Conservation (phyloP, 2,888 invertebrate species). For the Eupsilia transversa region DNA sequence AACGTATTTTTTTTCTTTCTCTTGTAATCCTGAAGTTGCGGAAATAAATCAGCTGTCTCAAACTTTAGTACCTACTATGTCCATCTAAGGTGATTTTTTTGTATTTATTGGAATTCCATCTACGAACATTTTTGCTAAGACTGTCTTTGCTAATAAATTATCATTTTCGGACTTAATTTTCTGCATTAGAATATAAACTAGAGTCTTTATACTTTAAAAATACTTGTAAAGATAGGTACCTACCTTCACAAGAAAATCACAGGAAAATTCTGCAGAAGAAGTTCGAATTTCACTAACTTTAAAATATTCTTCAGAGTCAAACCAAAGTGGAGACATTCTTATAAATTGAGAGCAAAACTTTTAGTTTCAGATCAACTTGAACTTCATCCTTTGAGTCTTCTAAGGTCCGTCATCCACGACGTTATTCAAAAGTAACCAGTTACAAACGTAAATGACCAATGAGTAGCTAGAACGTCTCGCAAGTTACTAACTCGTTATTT, state of each 20-base stretch:
- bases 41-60: background rate
- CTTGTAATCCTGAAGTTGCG: too few relatives aligned
- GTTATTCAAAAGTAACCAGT: background rate
- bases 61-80: background rate
- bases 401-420: background rate
- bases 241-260: background rate
- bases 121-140: too few relatives aligned
- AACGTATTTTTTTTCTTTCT: too few relatives aligned
- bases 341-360: constrained; percentile 31
- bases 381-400: constrained; percentile 11
- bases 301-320: constrained; percentile 16
- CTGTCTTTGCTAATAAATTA: too few relatives aligned
- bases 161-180: too few relatives aligned
- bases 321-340: constrained; percentile 29
- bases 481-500: too few relatives aligned
- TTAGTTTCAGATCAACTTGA: constrained; percentile 5
- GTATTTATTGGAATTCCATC: too few relatives aligned
- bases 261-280: background rate
- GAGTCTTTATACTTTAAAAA: background rate
- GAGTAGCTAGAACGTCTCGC: too few relatives aligned
- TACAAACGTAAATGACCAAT: background rate
- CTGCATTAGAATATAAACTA: background rate
- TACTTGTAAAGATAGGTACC: background rate
- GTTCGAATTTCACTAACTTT: constrained; percentile 3
- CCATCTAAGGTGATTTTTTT: too few relatives aligned